Conservation (phyloP, 2,888 invertebrate genomes). For the Eupithecia exiguata region DNA sequence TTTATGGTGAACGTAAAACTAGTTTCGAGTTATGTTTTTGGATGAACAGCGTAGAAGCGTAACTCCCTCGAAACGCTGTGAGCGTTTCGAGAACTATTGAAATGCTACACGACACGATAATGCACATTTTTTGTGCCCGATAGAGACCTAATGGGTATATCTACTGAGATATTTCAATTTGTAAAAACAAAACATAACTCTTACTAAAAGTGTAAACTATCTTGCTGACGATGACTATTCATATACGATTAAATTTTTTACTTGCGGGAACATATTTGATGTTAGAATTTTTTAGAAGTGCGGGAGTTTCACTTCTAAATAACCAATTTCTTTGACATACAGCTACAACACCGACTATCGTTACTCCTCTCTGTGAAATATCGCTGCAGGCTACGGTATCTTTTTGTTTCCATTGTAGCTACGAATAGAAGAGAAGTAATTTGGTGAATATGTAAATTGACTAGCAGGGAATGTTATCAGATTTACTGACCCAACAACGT, state of each 20-base stretch:
- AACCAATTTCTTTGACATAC: neutral
- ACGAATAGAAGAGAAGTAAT: conserved; percentile 48
- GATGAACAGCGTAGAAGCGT: neutral
- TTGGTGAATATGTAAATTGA: conserved; percentile 62
- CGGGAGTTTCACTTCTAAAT: neutral
- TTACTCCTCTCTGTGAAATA: conserved; percentile 50
- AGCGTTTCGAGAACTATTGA: neutral
- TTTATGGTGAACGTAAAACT: conserved; percentile 2
- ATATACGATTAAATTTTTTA: too few species aligned
- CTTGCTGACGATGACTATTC: too few species aligned
- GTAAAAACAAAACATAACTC: too few species aligned
- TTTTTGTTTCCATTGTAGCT: conserved; percentile 51
- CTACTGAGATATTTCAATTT: too few species aligned
- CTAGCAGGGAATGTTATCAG: conserved; percentile 61
- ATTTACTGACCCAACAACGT: conserved; percentile 59
- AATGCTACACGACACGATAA: neutral
- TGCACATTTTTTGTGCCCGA: too few species aligned
- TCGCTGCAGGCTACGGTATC: conserved; percentile 46
- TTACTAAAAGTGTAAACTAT: too few species aligned
- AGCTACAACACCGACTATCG: conserved; percentile 33
- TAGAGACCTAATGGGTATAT: too few species aligned
- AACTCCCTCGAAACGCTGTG: neutral
- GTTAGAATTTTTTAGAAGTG: too few species aligned
- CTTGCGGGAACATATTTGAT: too few species aligned
- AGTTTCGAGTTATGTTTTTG: neutral